Evolutionary conservation across 2,113 vertebrate genomes (phyloP), one percentile per base, ranked within the genome.

Genomic region (Coreoperca whiteheadi): DNA sequence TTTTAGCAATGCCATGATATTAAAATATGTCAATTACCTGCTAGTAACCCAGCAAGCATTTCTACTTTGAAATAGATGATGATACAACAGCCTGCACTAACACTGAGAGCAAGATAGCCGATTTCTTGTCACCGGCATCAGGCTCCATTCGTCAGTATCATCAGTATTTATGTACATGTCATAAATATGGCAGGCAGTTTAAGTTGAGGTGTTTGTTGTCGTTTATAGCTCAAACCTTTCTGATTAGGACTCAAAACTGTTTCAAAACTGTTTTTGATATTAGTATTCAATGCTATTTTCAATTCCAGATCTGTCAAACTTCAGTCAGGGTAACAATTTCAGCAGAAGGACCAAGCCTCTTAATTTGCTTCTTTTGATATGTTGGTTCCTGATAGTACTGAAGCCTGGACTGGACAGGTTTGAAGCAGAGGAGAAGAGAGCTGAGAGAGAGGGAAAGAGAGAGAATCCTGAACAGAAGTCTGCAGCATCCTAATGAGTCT

Each of bases 401-500:
- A 37, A 43, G 61, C 41, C 39, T 7, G n/a, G 20, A 61, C 21
- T 30, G 39, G 65, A 69, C 28, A 77, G 61, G 51, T 77, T 50
- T 73, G 56, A 78, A 32, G 56, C 43, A 63, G 48, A 69, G 15
- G 50, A 75, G 76, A 75, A 39, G 46, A 69, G 67, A 69, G 69
- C 59, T 32, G 51, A 79, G 74, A 79, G 74, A 79, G 50, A 65
- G 48, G 41, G n/a, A 76, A n/a, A 16, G 28, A 48, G 46, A 72
- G 51, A 75, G 57, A 63, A 75, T 71, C 79, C 61, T 77, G 68
- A 74, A 57, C 20, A 57, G 59, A 75, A 66, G 48, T 80, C 78
- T 87, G 85, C 66, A 79, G 87, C 84, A 84, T 91, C 77, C 80
- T 86, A 87, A 89, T 89, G 89, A 90, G 81, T 21, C 68, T 77